Conservation (phyloP, 2,888 invertebrate genomes). For the Deilephila porcellus region DNA sequence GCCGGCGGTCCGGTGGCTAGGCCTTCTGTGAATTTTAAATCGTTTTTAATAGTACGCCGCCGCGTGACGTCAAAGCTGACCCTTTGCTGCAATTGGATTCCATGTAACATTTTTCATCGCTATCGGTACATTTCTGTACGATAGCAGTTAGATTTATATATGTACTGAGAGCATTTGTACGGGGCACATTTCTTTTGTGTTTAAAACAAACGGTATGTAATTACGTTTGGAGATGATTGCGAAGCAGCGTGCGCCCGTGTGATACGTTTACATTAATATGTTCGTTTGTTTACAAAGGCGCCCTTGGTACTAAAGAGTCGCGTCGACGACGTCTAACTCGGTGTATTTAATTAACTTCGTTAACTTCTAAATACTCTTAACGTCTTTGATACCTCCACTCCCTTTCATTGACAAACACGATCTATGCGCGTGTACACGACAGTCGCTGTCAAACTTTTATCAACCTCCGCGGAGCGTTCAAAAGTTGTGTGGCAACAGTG, state of each 20-base stretch:
- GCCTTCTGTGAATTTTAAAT: constrained; percentile 83
- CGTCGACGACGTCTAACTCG: constrained; percentile 76
- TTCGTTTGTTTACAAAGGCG: constrained; percentile 78
- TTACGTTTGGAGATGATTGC: constrained; percentile 71
- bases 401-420: constrained; percentile 77
- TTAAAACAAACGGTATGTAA: constrained; percentile 65
- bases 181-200: constrained; percentile 54
- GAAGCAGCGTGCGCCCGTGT: constrained; percentile 68
- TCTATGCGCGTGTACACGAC: constrained; percentile 71
- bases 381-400: constrained; percentile 81
- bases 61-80: constrained; percentile 63
- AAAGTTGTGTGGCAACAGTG: constrained; percentile 78
- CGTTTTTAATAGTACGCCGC: constrained; percentile 74
- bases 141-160: constrained; percentile 37
- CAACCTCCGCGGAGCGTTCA: constrained; percentile 61
- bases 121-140: constrained; percentile 23
- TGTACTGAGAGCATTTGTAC: constrained; percentile 38
- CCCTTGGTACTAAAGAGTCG: constrained; percentile 79
- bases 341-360: constrained; percentile 84
- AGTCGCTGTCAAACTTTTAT: constrained; percentile 80
- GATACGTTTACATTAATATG: constrained; percentile 81
- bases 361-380: constrained; percentile 84
- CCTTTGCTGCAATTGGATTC: constrained; percentile 66
- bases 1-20: constrained; percentile 63
- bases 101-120: constrained; percentile 43